phyloP scores from a whole-genome alignment of 2,797 vertebrate genomes.

The Spheniscus humboldti region DNA sequence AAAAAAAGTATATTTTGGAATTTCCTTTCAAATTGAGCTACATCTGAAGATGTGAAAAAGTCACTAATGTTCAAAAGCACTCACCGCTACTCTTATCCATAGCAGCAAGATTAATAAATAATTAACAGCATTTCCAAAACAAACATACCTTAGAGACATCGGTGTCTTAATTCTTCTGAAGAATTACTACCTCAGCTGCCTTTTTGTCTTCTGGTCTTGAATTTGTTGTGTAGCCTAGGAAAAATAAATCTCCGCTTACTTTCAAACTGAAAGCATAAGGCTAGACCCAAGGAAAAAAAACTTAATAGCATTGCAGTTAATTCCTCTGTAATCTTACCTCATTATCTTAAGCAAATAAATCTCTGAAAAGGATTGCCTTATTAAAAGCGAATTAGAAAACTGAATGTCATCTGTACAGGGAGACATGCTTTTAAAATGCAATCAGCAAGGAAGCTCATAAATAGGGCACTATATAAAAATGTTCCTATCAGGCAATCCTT shows the following conservation, averaged over 20 bases:
- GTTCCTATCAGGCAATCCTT: background rate
- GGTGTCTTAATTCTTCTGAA: background rate
- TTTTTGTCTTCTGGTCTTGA: conserved; percentile 27
- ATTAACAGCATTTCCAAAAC: conserved; percentile 23
- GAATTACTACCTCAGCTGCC: background rate
- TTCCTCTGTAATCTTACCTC: conserved; percentile 66
- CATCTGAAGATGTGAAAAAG: background rate
- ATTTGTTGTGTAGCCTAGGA: conserved; percentile 23
- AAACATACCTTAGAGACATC: conserved; percentile 32
- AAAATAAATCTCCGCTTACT: conserved; percentile 42
- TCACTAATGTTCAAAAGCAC: background rate
- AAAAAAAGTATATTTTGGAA: background rate
- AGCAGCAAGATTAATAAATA: background rate
- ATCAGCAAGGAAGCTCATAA: conserved; percentile 24
- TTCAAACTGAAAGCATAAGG: conserved; percentile 31
- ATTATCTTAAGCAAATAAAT: conserved; percentile 73
- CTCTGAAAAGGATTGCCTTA: conserved; percentile 62
- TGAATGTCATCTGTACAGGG: conserved; percentile 29
- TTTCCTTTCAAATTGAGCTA: background rate
- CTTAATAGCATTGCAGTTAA: conserved; percentile 62
- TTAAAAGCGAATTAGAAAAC: conserved; percentile 64
- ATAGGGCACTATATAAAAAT: conserved; percentile 28
- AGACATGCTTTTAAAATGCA: conserved; percentile 28
- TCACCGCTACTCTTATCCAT: background rate
- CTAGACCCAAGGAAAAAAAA: background rate